A percentile compares a stretch with the other conserved stretches of the same genome.
phyloP scores from a whole-genome alignment of 2,113 vertebrate genomes.

The Antidorcas marsupialis region DNA sequence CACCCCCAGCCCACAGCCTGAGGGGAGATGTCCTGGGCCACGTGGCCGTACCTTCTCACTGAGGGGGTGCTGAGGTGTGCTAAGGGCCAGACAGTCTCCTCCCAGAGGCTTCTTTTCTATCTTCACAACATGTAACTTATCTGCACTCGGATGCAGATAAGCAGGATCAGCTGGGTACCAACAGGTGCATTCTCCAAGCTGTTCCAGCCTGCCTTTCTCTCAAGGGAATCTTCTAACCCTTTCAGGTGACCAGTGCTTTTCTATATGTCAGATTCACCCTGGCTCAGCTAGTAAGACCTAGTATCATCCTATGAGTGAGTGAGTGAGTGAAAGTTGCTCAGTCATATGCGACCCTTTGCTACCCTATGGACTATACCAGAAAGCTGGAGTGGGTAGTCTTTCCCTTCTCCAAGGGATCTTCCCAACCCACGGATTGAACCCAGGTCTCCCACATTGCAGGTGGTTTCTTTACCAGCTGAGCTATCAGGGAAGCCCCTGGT shows the following conservation, averaged over 20 bases:
- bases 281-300: not conserved
- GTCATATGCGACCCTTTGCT: not conserved
- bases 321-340: not conserved
- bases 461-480: not conserved
- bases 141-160: too few species aligned
- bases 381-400: not conserved
- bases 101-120: not conserved
- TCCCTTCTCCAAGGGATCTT: not conserved
- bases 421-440: not conserved
- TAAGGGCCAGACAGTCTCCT: not conserved
- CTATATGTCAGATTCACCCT: not conserved
- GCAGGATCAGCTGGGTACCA: not conserved
- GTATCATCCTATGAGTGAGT: not conserved
- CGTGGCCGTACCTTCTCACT: not conserved
- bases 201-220: not conserved
- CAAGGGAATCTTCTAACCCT: not conserved
- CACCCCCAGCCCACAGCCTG: accelerated
- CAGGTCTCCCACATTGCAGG: not conserved
- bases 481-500: not conserved
- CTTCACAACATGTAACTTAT: not conserved
- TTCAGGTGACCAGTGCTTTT: not conserved
- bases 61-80: not conserved
- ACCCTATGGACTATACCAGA: not conserved
- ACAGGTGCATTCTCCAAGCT: not conserved
- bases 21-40: not conserved